Evolutionary conservation across 2,888 invertebrate species (phyloP), one percentile per base, ranked within the genome.

Genomic region (Noctua fimbriata): DNA sequence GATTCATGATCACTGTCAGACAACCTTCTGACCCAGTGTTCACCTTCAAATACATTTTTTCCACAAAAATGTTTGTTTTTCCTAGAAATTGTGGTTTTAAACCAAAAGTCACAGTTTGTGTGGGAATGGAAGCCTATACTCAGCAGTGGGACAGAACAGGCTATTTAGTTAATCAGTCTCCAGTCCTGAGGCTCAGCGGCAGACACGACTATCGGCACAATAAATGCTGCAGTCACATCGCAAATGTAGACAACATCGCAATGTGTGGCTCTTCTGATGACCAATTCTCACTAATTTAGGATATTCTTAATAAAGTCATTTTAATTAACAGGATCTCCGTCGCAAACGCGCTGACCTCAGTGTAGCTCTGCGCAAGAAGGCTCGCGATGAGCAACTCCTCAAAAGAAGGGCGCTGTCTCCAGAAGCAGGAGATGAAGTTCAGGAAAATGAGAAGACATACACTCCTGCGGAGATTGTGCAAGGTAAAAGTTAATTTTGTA

Each of bases 341-440:
- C 97, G 99, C 85, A 98, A 99, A 87, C 97, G 99, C 78, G 98
- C 98, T 81, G 99, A 99, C 94, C 98, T 98, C 70, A 98, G 98
- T 5, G 98, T 99, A 5, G 99, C 99, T 88, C 97, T 99, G 55
- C 97, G 99, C 28, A 99, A 99, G 96, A 98, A 98, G 32, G 98
- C 98, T 78, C 98, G 99, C 89, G 99, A 99, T 94, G 99, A 99
- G 90, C 99, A 99, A 93, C 96, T 99, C 63, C 97, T 98, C 76
- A 99, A 99, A 94, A 97, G 99, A 36, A 97, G 99, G 78, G 99
- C 99, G 89, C 97, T 99, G 88, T 96, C 96, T 0, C 97, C 97
- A 0, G 95, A 97, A 2, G 96, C 95, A 9, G 97, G 97, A 28
- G 97, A 97, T 0, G 97, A 97, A 10, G 70, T 94, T 0, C 44